Conservation (phyloP, 2,113 vertebrate species). For the Arothron firmamentum region DNA sequence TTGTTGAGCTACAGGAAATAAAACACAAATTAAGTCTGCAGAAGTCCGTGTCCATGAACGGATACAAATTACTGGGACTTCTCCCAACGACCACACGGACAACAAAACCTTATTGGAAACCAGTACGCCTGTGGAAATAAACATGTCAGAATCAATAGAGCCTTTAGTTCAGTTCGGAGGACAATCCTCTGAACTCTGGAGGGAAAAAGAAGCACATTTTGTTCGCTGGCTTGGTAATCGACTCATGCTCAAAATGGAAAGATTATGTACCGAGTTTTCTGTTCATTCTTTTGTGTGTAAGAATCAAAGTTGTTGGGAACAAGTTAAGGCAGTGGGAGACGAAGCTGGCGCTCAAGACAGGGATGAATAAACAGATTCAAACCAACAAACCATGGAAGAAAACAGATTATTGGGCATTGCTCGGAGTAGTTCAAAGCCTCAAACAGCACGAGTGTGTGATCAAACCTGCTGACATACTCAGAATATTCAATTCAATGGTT, state of each 20-base stretch:
- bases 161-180: constrained; percentile 53
- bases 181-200: constrained; percentile 46
- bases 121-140: constrained; percentile 71
- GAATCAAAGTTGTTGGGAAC: constrained; percentile 65
- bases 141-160: constrained; percentile 74
- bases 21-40: constrained; percentile 32
- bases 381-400: constrained; percentile 60
- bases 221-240: constrained; percentile 62
- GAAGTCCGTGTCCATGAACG: constrained; percentile 25
- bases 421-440: constrained; percentile 47
- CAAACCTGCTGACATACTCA: constrained; percentile 44
- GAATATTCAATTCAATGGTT: constrained; percentile 41
- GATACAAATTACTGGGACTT: constrained; percentile 40
- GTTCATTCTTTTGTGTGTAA: constrained; percentile 64
- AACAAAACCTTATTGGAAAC: constrained; percentile 49
- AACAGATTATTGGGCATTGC: constrained; percentile 52
- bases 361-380: constrained; percentile 71
- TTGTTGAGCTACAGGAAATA: constrained; percentile 18
- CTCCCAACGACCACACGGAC: constrained; percentile 51
- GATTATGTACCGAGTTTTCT: constrained; percentile 58
- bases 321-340: constrained; percentile 58
- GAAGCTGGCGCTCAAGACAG: constrained; percentile 56
- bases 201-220: constrained; percentile 36
- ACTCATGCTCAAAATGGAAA: constrained; percentile 69
- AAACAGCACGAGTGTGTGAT: constrained; percentile 41